Conservation (phyloP, 2,113 vertebrate genomes). For the Pseudopodoces humilis region DNA sequence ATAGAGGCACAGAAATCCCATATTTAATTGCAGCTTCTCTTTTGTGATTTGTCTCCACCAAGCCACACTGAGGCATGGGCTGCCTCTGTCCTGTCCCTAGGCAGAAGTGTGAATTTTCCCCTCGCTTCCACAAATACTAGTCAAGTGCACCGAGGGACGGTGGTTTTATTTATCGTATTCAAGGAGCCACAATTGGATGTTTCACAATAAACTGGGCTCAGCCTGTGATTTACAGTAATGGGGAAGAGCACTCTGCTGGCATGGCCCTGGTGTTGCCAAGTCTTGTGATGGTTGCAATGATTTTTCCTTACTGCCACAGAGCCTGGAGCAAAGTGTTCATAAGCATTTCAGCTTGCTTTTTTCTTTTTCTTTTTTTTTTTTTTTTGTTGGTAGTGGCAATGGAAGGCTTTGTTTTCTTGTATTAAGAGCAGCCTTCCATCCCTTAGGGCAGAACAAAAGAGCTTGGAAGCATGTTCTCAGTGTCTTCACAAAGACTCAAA, state of each 20-base stretch:
- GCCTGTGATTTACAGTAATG: constrained; percentile 34
- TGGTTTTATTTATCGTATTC: background rate
- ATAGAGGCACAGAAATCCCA: background rate
- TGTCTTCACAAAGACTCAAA: constrained; percentile 43
- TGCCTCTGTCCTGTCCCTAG: background rate
- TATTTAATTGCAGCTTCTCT: background rate
- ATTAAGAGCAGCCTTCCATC: constrained; percentile 64
- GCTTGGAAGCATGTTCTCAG: constrained; percentile 52
- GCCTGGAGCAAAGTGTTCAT: constrained; percentile 55
- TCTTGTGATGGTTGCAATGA: constrained; percentile 55
- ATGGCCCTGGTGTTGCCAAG: constrained; percentile 42
- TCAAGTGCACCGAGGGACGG: background rate
- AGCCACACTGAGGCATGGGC: background rate
- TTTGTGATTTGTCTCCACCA: background rate
- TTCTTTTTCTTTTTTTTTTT: background rate
- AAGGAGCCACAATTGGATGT: constrained; percentile 10
- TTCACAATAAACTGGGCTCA: constrained; percentile 22
- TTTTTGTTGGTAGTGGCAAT: constrained; percentile 35
- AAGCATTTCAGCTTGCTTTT: background rate
- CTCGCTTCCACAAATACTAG: background rate
- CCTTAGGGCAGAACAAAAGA: constrained; percentile 61
- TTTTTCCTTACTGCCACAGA: constrained; percentile 47
- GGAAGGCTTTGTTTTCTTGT: constrained; percentile 60
- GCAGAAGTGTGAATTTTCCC: constrained; percentile 2
- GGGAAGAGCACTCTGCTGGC: constrained; percentile 23